Percentiles rank a stretch among this genome's conserved stretches.
Conservation (phyloP, 1,140 invertebrate species). For the Drosophila fuyamai region DNA sequence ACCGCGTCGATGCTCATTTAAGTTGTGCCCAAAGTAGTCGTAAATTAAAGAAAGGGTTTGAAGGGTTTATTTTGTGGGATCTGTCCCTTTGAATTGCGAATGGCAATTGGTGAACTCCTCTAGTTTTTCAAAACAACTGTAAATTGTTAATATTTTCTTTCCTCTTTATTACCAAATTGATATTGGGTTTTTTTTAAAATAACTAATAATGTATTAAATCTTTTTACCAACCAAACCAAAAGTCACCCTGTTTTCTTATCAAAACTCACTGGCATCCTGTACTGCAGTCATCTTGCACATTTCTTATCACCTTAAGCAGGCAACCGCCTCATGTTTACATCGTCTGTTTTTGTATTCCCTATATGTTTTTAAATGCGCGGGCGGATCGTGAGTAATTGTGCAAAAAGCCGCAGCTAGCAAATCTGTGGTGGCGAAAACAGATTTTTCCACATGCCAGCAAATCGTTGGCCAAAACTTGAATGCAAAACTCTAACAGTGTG, state of each 20-base stretch:
- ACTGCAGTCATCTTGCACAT: conserved; percentile 13
- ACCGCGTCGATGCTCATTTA: neutral
- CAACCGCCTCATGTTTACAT: conserved; percentile 14
- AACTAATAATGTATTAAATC: no score
- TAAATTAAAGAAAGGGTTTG: neutral
- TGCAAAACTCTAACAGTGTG: conserved; percentile 32
- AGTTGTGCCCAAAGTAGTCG: neutral
- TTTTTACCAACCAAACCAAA: neutral
- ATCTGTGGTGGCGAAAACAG: conserved; percentile 29
- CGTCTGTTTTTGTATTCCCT: conserved; percentile 1
- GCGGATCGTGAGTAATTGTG: conserved; percentile 29
- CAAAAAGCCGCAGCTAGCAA: conserved; percentile 25
- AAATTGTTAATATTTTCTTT: neutral
- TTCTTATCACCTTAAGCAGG: conserved; percentile 27
- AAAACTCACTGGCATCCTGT: neutral
- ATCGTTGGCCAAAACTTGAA: conserved; percentile 47
- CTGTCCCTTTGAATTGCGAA: no score
- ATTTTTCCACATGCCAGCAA: conserved; percentile 52
- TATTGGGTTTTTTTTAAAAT: no score
- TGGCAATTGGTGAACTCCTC: no score
- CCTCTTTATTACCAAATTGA: neutral
- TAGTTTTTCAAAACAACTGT: no score
- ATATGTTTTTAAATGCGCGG: conserved; percentile 13
- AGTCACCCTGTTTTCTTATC: conserved; percentile 20
- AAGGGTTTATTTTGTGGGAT: neutral